Evolutionary conservation across 2,888 invertebrate genomes (phyloP).

Genomic region (Drosophila prostipennis): DNA sequence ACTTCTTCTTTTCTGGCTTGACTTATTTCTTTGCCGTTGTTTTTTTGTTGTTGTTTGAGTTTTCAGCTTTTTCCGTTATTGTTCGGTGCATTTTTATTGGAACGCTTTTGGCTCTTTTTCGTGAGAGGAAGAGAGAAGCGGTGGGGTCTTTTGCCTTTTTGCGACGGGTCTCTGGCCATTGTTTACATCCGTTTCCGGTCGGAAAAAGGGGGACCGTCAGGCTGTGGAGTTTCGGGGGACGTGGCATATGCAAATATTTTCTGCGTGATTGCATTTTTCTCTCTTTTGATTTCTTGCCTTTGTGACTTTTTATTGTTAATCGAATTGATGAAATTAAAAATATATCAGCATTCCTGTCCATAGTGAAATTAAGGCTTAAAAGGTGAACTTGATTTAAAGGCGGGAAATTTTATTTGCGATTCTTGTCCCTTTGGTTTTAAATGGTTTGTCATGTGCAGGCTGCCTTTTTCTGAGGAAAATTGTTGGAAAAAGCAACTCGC

Average conservation of each 20-base stretch:
- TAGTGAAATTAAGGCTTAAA: conserved; percentile 15
- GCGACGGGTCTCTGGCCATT: conserved; percentile 52
- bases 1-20: conserved; percentile 36
- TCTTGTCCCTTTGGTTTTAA: no score
- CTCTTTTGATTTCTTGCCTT: conserved; percentile 50
- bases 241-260: conserved; percentile 55
- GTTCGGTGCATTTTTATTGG: conserved; percentile 48
- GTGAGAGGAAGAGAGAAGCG: background rate
- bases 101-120: conserved; percentile 38
- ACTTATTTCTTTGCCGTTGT: conserved; percentile 37
- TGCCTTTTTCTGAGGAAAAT: background rate
- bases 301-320: conserved; percentile 31
- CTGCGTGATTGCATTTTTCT: conserved; percentile 70
- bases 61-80: conserved; percentile 13
- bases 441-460: no score
- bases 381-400: background rate
- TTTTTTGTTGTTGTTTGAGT: conserved; percentile 4
- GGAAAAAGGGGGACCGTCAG: conserved; percentile 9
- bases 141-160: conserved; percentile 33
- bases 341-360: conserved; percentile 3
- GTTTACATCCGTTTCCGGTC: conserved; percentile 76
- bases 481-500: background rate
- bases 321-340: conserved; percentile 45
- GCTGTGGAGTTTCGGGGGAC: conserved; percentile 9
- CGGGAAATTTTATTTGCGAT: background rate